Conservation (phyloP, 2,797 vertebrate genomes). For the Menidia menidia region DNA sequence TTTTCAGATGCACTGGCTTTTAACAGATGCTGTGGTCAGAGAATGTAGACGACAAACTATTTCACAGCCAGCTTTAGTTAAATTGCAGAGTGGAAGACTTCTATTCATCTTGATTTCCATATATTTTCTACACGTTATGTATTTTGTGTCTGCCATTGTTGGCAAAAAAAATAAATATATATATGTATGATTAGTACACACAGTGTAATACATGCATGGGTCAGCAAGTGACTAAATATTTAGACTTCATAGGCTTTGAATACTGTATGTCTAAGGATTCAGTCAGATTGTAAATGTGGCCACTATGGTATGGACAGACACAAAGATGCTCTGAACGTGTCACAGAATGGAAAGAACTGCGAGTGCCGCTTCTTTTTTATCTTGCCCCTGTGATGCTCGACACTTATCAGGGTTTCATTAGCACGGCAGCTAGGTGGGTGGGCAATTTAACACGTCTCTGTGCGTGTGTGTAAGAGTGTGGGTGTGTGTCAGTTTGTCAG, state of each 20-base stretch:
- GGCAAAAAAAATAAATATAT: not conserved
- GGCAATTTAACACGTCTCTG: slow-evolving; percentile 47
- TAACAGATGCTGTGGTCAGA: slow-evolving; percentile 3
- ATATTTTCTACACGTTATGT: not conserved
- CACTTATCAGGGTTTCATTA: slow-evolving; percentile 47
- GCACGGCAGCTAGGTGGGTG: slow-evolving; percentile 39
- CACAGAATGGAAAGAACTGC: slow-evolving; percentile 50
- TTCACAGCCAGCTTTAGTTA: not conserved
- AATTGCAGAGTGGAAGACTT: not conserved
- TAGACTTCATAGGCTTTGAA: slow-evolving; percentile 20
- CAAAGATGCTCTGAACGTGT: slow-evolving; percentile 49
- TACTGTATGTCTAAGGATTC: slow-evolving; percentile 41
- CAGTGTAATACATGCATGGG: not conserved
- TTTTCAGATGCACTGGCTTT: slow-evolving; percentile 10
- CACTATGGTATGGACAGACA: slow-evolving; percentile 34
- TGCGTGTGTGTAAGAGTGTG: slow-evolving; percentile 61
- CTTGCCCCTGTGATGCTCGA: slow-evolving; percentile 47
- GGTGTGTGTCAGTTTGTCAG: slow-evolving; percentile 73
- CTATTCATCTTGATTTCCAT: not conserved
- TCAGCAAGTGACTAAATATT: slow-evolving; percentile 26
- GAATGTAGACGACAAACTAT: not conserved
- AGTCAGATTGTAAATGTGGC: slow-evolving; percentile 60
- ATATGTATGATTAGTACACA: slow-evolving; percentile 4
- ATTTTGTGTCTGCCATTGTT: slow-evolving; percentile 16
- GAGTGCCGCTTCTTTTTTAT: slow-evolving; percentile 53